phyloP scores from a whole-genome alignment of 2,888 invertebrate species.

The Erebia aethiops region DNA sequence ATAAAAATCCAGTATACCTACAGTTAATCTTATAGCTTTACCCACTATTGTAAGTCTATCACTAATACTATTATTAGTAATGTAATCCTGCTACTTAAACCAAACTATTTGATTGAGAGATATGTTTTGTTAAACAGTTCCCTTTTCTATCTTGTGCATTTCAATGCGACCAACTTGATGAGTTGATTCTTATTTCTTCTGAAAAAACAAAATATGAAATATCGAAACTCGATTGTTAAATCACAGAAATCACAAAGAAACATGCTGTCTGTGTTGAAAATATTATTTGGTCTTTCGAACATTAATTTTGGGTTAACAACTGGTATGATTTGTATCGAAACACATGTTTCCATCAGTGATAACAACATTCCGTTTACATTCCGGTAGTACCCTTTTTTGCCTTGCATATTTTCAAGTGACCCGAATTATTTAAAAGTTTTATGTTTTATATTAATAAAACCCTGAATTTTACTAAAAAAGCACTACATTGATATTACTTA shows the following conservation, averaged over 20 bases:
- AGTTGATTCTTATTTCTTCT: too few species aligned
- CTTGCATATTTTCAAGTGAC: conserved; percentile 19
- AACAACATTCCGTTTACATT: conserved; percentile 9
- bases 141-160: too few species aligned
- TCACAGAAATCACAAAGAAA: too few species aligned
- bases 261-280: too few species aligned
- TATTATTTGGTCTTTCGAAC: too few species aligned
- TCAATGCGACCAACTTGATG: too few species aligned
- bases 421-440: conserved; percentile 6
- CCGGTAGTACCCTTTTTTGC: neutral
- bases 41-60: too few species aligned
- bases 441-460: neutral
- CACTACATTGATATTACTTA: neutral
- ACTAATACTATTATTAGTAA: neutral
- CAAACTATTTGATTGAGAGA: neutral
- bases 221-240: too few species aligned
- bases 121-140: too few species aligned
- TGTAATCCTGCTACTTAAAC: neutral
- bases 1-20: too few species aligned
- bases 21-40: too few species aligned
- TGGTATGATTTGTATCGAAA: neutral
- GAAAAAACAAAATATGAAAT: too few species aligned
- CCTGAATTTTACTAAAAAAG: neutral
- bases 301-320: neutral
- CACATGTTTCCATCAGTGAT: conserved; percentile 9